Conservation (phyloP, 2,888 invertebrate species). For the Heliconius aoede region DNA sequence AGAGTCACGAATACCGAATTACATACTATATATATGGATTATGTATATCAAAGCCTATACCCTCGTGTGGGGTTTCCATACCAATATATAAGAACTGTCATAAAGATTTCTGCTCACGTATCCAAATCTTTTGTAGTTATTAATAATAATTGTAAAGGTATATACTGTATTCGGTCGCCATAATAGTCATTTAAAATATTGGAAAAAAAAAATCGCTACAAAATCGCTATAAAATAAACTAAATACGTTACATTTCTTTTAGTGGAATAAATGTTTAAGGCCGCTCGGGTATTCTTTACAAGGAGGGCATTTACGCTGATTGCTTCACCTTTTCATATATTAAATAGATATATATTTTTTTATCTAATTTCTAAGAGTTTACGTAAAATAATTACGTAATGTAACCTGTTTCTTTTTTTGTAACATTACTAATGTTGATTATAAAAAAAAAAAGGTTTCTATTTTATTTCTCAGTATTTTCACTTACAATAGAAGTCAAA, state of each 20-base stretch:
- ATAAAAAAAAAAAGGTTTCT: too few species aligned
- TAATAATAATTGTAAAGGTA: slow-evolving; percentile 8
- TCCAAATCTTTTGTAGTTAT: slow-evolving; percentile 6
- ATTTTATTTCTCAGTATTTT: neutral
- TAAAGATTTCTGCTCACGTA: slow-evolving; percentile 24
- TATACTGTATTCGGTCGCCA: neutral
- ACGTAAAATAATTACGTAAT: slow-evolving; percentile 19
- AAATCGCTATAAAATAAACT: neutral
- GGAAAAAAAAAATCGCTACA: neutral
- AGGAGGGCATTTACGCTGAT: slow-evolving; percentile 24
- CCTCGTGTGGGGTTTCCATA: slow-evolving; percentile 34
- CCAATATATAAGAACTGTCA: neutral
- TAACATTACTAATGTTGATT: neutral
- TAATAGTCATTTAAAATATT: slow-evolving; percentile 4
- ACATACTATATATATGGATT: slow-evolving; percentile 32
- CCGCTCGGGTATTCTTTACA: slow-evolving; percentile 21
- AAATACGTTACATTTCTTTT: slow-evolving; percentile 25
- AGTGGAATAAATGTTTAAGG: slow-evolving; percentile 23
- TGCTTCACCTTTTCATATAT: slow-evolving; percentile 18
- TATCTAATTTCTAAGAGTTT: slow-evolving; percentile 16
- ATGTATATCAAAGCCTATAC: neutral
- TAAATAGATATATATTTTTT: neutral
- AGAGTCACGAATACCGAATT: slow-evolving; percentile 68
- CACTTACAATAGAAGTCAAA: too few species aligned
- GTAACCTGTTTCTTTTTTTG: neutral